Evolutionary conservation across 2,113 vertebrate species (phyloP).

Genomic region (Uria lomvia): DNA sequence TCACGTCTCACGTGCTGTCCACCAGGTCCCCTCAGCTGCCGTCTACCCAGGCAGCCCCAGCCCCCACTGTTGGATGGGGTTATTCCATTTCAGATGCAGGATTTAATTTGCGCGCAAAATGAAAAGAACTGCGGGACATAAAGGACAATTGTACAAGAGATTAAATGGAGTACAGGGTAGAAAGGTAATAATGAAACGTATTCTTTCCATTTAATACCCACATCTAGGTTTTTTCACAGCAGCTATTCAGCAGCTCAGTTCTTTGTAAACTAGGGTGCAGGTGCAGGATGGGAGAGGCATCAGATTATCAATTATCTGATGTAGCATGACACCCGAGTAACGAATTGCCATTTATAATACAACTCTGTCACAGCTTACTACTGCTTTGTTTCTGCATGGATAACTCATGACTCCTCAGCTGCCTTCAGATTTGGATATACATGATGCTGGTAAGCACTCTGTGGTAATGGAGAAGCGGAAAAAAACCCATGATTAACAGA

Average conservation of each 20-base stretch:
- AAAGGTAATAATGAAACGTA: background rate
- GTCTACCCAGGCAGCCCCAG: background rate
- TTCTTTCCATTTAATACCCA: background rate
- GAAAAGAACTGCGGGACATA: background rate
- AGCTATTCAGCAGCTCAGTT: background rate
- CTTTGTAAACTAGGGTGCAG: background rate
- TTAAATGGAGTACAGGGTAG: background rate
- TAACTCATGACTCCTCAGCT: background rate
- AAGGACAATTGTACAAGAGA: background rate
- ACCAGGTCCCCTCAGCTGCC: background rate
- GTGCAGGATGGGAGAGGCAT: background rate
- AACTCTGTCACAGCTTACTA: background rate
- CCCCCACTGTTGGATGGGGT: background rate
- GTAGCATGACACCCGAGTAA: background rate
- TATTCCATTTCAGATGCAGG: background rate
- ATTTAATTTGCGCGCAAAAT: background rate
- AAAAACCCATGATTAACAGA: background rate
- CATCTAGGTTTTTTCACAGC: background rate
- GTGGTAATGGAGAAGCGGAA: background rate
- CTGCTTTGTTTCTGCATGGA: background rate
- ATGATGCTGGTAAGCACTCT: background rate
- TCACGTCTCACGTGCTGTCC: background rate
- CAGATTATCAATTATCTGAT: slow-evolving; percentile 4
- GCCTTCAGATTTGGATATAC: background rate
- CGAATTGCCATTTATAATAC: background rate